Percentiles rank a stretch among this genome's conserved stretches.
Conservation (phyloP, 2,113 vertebrate species). For the Siphamia tubifer region DNA sequence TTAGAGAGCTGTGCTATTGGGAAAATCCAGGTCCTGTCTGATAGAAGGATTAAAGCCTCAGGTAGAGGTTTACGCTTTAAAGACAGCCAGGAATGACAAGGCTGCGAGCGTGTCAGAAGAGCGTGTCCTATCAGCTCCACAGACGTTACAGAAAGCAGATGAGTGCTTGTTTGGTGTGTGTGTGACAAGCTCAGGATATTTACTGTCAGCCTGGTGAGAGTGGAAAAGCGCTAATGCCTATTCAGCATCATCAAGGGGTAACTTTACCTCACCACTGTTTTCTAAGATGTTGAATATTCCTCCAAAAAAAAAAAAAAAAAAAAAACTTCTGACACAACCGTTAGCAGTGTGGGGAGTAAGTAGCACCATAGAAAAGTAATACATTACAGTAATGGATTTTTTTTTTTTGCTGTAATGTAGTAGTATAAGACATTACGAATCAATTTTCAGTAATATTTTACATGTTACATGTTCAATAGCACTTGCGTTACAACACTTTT, state of each 20-base stretch:
- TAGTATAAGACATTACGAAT: too few species aligned
- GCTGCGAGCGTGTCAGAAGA: slow-evolving; percentile 33
- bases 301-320: too few species aligned
- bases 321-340: too few species aligned
- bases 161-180: slow-evolving; percentile 22
- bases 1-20: slow-evolving; percentile 64
- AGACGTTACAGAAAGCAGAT: slow-evolving; percentile 37
- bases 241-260: neutral
- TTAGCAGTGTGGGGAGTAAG: too few species aligned
- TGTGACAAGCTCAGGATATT: slow-evolving; percentile 2
- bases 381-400: too few species aligned
- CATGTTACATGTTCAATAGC: too few species aligned
- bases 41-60: slow-evolving; percentile 66
- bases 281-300: neutral
- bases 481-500: too few species aligned
- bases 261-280: neutral
- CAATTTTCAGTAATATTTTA: too few species aligned
- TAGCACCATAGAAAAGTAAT: too few species aligned
- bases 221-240: neutral
- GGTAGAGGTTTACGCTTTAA: slow-evolving; percentile 57
- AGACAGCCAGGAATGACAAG: slow-evolving; percentile 52
- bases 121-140: slow-evolving; percentile 31
- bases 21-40: slow-evolving; percentile 42
- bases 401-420: too few species aligned
- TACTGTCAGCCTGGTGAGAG: neutral